phyloP scores from a whole-genome alignment of 2,888 invertebrate genomes.

The Acleris holmiana region DNA sequence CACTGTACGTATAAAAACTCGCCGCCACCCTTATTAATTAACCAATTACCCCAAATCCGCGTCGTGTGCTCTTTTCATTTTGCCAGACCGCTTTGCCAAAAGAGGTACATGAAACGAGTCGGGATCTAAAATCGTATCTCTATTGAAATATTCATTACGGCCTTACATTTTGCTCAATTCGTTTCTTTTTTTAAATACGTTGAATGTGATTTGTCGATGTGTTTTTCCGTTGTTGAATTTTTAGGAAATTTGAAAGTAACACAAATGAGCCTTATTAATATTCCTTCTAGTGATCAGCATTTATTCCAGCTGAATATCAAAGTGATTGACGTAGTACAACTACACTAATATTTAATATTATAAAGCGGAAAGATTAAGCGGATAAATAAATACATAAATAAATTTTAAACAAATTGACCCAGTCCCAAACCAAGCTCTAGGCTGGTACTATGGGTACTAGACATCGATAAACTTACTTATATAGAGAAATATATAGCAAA shows the following conservation, averaged over 20 bases:
- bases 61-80: conserved; percentile 74
- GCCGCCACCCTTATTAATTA: conserved; percentile 75
- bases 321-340: too few relatives aligned
- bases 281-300: too few relatives aligned
- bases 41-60: conserved; percentile 76
- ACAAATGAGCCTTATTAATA: background rate
- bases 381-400: too few relatives aligned
- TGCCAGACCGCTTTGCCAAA: conserved; percentile 46
- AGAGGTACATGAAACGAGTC: conserved; percentile 21
- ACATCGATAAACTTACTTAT: too few relatives aligned
- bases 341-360: too few relatives aligned
- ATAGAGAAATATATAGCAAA: too few relatives aligned
- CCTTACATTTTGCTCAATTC: background rate
- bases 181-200: background rate
- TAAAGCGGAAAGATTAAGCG: too few relatives aligned
- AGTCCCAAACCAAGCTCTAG: too few relatives aligned
- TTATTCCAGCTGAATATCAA: too few relatives aligned
- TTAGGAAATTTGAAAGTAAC: background rate
- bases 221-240: background rate
- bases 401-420: too few relatives aligned
- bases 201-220: background rate
- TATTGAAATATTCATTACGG: background rate
- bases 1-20: conserved; percentile 68
- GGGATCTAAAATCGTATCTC: conserved; percentile 6
- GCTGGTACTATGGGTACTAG: too few relatives aligned